These are phyloP conservation scores for Apodemia zela DNA, from an alignment of 2,888 invertebrate genomes.

Conservation along the genomic window DNA sequence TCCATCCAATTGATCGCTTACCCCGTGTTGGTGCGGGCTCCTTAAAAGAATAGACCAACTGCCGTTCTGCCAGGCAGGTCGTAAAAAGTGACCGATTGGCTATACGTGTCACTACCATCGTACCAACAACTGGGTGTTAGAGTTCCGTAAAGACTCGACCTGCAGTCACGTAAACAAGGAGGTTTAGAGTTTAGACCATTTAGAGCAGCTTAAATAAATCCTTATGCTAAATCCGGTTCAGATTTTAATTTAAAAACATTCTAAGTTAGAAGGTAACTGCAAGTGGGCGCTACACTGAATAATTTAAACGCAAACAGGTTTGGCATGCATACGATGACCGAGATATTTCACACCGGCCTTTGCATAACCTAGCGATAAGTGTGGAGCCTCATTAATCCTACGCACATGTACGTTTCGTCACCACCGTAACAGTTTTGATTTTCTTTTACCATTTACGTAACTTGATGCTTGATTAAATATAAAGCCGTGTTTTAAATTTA, in stretches of 20 bases:
- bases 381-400: slow-evolving; percentile 19
- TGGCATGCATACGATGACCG: slow-evolving; percentile 37
- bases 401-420: slow-evolving; percentile 9
- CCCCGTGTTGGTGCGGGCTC: too few relatives aligned
- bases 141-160: too few relatives aligned
- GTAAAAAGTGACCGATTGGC: too few relatives aligned
- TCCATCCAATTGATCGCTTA: too few relatives aligned
- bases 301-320: slow-evolving; percentile 20
- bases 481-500: not conserved
- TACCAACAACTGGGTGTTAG: too few relatives aligned
- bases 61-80: too few relatives aligned
- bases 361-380: slow-evolving; percentile 43
- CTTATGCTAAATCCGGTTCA: not conserved
- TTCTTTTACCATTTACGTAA: slow-evolving; percentile 9
- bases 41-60: too few relatives aligned
- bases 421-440: slow-evolving; percentile 1
- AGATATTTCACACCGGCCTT: slow-evolving; percentile 47
- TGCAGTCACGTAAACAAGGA: too few relatives aligned
- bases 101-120: too few relatives aligned
- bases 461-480: not conserved
- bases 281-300: slow-evolving; percentile 22
- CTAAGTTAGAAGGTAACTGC: not conserved
- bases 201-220: not conserved
- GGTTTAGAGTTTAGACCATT: too few relatives aligned
- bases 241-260: not conserved